Evolutionary conservation across 2,113 vertebrate species (phyloP), one percentile per base, ranked within the genome.

Genomic region (Tyto alba): DNA sequence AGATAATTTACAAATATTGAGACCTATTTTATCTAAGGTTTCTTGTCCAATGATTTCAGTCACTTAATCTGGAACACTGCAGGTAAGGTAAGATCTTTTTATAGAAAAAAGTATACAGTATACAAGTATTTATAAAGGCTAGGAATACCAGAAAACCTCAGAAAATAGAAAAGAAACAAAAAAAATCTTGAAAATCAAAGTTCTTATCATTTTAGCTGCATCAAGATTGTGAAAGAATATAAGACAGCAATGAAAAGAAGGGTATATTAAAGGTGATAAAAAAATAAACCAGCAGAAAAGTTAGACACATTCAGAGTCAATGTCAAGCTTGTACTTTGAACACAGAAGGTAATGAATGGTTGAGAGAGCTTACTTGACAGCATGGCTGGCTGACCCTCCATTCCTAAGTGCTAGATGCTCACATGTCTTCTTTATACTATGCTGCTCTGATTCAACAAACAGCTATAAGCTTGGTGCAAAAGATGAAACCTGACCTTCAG

Each of bases 1-100:
- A 38, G 66, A 85, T 95, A 90, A 90, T 95, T 85, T 72, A 80
- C 48, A 85, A 89, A 73, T 91, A 73, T 62, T 89, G 83, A 77
- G 53, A 82, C 8, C 5, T 55, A 55, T 74, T 92, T 80, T 41
- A 71, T 77, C 32, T 76, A 69, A 86, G 32, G 6, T 20, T 85
- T 73, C 50, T 57, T 84, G 25, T 85, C 30, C 85, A 83, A 20
- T 59, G 41, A 41, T 76, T 95, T 89, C 38, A 77, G 36, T 47
- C 7, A 67, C 23, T 92, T 86, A 13, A 67, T 83, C 62, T 32
- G 16, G 25, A 91, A 91, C 80, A 77, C 16, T 71, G 8, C 45
- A 40, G 23, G 29, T 26, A 52, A 89, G 17, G 6, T 63, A 71
- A 76, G 16, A 43, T 22, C 17, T 20, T 38, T 56, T 78, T 47